A percentile compares a stretch with the other conserved stretches of the same genome.
Conservation (phyloP, 2,888 invertebrate genomes). For the Heteropelma amictum region DNA sequence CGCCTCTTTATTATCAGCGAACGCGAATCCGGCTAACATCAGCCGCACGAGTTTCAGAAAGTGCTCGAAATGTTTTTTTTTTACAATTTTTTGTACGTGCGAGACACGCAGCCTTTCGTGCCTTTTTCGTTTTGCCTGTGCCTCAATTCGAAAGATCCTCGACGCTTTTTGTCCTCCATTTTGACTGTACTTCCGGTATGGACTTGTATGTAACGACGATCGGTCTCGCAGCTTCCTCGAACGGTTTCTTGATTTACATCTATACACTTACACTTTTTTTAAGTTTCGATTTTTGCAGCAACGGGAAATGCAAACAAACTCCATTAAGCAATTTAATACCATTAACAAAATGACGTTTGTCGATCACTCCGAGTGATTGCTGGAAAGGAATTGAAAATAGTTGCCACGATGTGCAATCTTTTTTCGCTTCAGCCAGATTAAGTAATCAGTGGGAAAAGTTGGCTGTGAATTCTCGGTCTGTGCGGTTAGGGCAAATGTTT, state of each 20-base stretch:
- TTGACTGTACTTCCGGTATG: neutral
- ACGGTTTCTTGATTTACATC: neutral
- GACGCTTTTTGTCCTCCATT: neutral
- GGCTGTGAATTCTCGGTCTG: too few relatives aligned
- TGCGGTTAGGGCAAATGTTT: too few relatives aligned
- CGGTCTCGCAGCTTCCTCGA: neutral
- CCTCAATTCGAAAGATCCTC: neutral
- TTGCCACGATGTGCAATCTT: too few relatives aligned
- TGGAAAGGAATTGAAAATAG: too few relatives aligned
- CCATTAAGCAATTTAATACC: too few relatives aligned
- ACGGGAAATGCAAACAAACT: neutral
- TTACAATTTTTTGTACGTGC: neutral
- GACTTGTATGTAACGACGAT: conserved; percentile 17
- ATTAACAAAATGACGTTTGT: too few relatives aligned
- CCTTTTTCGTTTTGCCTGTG: neutral
- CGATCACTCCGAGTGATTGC: too few relatives aligned
- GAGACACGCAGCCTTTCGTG: neutral
- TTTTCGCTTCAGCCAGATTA: too few relatives aligned
- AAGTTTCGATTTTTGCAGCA: neutral
- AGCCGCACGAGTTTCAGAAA: conserved; percentile 3
- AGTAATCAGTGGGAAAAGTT: too few relatives aligned
- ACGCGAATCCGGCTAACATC: conserved; percentile 9
- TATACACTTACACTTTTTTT: neutral
- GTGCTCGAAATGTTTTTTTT: conserved; percentile 4
- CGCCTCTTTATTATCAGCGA: conserved; percentile 42